These are phyloP conservation scores for Poeciliopsis infans DNA, from an alignment of 2,797 vertebrate genomes.

Conservation along the genomic window DNA sequence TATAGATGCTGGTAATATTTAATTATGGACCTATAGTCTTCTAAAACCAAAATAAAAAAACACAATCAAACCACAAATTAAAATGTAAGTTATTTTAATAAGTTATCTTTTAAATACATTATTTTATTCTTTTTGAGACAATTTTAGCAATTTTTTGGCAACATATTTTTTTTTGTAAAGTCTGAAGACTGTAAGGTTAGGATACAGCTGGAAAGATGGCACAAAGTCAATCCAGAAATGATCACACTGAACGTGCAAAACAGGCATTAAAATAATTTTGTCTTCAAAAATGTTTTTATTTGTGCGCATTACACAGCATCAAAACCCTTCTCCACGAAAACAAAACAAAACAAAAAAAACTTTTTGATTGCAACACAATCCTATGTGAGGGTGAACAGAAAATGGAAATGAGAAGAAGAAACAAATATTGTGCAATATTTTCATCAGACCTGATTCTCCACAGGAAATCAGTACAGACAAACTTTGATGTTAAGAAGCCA, in stretches of 20 bases:
- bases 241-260: not conserved
- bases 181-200: not conserved
- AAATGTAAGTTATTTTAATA: not conserved
- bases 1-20: not conserved
- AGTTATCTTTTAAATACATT: not conserved
- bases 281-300: not conserved
- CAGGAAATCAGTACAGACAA: conserved; percentile 24
- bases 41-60: not conserved
- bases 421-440: not conserved
- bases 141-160: not conserved
- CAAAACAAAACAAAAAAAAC: too few species aligned
- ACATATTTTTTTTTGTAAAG: not conserved
- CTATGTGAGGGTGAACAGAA: not conserved
- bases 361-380: not conserved
- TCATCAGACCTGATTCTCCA: conserved; percentile 24
- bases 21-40: not conserved
- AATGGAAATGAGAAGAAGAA: not conserved
- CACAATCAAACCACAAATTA: not conserved
- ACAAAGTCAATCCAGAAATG: not conserved
- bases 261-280: not conserved
- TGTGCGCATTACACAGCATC: too few species aligned
- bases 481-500: conserved; percentile 23
- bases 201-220: not conserved
- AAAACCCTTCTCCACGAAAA: not conserved
- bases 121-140: not conserved